phyloP scores from a whole-genome alignment of 1,140 invertebrate genomes.

The Heliconius hermathena region DNA sequence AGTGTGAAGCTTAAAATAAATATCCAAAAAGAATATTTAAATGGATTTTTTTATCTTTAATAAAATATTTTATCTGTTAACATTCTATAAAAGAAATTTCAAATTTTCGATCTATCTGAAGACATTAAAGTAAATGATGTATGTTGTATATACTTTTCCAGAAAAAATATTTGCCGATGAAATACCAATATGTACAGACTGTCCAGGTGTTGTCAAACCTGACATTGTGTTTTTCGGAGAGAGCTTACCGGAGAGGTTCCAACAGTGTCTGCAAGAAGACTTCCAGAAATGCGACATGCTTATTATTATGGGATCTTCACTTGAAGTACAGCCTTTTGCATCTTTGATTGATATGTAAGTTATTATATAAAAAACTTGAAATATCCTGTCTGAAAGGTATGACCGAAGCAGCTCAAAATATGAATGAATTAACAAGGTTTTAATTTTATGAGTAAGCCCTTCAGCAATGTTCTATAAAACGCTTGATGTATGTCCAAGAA shows the following conservation, averaged over 20 bases:
- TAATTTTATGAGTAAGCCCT: no score
- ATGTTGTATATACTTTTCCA: conserved; percentile 59
- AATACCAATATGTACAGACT: conserved; percentile 88
- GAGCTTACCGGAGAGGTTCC: conserved; percentile 90
- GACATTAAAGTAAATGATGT: not conserved
- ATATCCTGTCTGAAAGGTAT: no score
- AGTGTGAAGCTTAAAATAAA: no score
- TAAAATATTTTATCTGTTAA: no score
- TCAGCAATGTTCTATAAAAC: no score
- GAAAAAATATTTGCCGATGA: conserved; percentile 88
- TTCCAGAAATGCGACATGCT: conserved; percentile 94
- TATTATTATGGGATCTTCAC: conserved; percentile 97
- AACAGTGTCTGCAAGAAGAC: conserved; percentile 85
- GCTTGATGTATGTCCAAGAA: no score
- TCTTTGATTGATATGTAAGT: conserved; percentile 90
- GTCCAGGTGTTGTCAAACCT: conserved; percentile 92
- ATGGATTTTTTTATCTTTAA: no score
- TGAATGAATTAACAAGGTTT: no score
- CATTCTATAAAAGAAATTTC: no score
- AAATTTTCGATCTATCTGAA: no score
- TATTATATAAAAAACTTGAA: not conserved
- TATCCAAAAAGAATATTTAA: no score
- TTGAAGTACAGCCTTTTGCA: conserved; percentile 98
- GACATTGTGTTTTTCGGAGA: conserved; percentile 98
- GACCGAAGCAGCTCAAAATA: no score